Percentiles rank a stretch among this genome's conserved stretches.
These are phyloP conservation scores for Microchrysa polita DNA, from an alignment of 2,888 invertebrate genomes.

Conservation along the genomic window DNA sequence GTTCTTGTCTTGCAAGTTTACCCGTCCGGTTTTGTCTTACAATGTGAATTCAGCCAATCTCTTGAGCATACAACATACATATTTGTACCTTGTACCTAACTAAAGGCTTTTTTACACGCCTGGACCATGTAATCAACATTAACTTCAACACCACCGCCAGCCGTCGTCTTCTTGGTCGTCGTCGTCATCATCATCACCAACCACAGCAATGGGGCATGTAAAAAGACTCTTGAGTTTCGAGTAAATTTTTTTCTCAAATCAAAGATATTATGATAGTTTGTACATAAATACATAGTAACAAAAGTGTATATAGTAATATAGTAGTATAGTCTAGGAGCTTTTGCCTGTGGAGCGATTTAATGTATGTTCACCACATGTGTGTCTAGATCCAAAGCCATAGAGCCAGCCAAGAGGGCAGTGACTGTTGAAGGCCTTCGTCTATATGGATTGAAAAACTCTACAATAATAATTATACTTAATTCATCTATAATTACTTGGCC, in stretches of 20 bases:
- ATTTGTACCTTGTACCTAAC: too few species aligned
- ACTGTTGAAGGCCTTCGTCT: conserved; percentile 31
- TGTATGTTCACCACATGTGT: too few species aligned
- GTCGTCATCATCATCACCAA: conserved; percentile 15
- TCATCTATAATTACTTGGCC: conserved; percentile 41
- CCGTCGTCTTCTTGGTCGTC: conserved; percentile 18
- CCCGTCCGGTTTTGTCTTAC: too few species aligned
- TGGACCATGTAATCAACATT: conserved; percentile 32
- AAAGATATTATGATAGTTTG: background rate
- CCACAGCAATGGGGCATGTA: background rate
- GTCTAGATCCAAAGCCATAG: conserved; percentile 2
- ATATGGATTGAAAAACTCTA: conserved; percentile 23
- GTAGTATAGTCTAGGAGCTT: background rate
- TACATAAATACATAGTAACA: background rate
- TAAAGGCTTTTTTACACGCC: background rate
- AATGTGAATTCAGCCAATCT: too few species aligned
- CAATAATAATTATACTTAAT: conserved; percentile 43
- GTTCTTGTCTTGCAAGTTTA: too few species aligned
- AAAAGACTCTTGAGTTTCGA: too few species aligned
- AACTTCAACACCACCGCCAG: conserved; percentile 1
- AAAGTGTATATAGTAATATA: conserved; percentile 22
- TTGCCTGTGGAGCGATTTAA: too few species aligned
- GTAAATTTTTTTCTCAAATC: background rate
- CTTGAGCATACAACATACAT: conserved; percentile 4
- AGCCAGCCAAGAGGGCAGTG: conserved; percentile 25